phyloP scores from a whole-genome alignment of 2,797 vertebrate genomes.

The Percopsis omiscomaycus region DNA sequence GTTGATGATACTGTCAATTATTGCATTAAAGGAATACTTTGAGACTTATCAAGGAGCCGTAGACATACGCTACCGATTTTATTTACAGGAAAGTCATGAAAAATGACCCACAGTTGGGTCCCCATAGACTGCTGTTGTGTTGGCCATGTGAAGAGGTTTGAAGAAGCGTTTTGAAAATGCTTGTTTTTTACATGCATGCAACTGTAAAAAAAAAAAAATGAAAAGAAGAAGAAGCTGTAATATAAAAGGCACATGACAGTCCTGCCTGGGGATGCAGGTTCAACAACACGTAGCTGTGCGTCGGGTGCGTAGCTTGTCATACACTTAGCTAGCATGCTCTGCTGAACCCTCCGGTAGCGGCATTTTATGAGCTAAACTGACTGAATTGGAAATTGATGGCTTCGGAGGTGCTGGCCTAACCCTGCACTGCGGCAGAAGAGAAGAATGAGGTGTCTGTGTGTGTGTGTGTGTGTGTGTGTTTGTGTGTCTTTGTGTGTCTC shows the following conservation, averaged over 20 bases:
- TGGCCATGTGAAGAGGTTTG: no score
- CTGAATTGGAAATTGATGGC: conserved; percentile 59
- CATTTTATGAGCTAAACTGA: conserved; percentile 37
- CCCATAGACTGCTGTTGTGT: no score
- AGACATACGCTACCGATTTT: background rate
- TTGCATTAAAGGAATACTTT: background rate
- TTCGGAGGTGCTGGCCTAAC: conserved; percentile 68
- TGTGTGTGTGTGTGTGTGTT: conserved; percentile 12
- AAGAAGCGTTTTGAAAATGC: no score
- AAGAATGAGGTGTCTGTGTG: conserved; percentile 59
- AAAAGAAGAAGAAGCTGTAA: no score
- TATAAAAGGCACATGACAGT: no score
- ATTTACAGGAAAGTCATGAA: background rate
- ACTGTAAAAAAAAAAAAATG: no score
- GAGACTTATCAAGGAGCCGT: background rate
- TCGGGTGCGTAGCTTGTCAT: no score
- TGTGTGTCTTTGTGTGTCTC: no score
- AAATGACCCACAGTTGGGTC: background rate
- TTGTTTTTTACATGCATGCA: no score
- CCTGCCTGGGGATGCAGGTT: no score
- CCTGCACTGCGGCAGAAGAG: conserved; percentile 79
- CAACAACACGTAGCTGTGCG: no score
- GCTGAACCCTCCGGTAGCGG: conserved; percentile 20
- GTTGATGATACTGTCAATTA: background rate
- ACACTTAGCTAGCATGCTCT: conserved; percentile 12